Evolutionary conservation across 1,140 invertebrate species (phyloP).

Genomic region (Hyphantria cunea): DNA sequence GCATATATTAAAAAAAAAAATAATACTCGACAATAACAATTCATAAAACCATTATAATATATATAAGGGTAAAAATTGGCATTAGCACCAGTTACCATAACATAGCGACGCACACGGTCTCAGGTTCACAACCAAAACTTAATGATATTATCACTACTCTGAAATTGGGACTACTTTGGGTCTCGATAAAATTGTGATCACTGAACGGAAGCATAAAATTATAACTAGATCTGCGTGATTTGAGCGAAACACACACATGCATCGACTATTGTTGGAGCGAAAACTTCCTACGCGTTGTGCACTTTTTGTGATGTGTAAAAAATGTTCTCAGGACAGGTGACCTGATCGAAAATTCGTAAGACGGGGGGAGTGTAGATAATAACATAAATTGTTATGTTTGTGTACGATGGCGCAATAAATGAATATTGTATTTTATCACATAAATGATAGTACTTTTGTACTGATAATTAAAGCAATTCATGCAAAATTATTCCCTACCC

Average conservation of each 20-base stretch:
- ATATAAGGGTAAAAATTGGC: constrained; percentile 54
- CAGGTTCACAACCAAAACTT: constrained; percentile 78
- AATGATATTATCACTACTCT: constrained; percentile 77
- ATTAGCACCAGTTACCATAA: constrained; percentile 65
- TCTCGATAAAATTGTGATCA: constrained; percentile 48
- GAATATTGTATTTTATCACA: too few species aligned
- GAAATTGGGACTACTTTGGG: constrained; percentile 72
- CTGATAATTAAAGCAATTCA: too few species aligned
- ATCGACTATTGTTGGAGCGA: constrained; percentile 61
- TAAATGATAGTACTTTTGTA: too few species aligned
- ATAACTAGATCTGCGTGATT: constrained; percentile 51
- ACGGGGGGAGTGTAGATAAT: too few species aligned
- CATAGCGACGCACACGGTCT: constrained; percentile 52
- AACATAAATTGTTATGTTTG: too few species aligned
- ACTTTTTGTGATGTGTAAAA: too few species aligned
- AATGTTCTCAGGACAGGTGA: too few species aligned
- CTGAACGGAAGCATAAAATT: constrained; percentile 49
- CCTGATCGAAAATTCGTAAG: too few species aligned
- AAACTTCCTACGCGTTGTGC: too few species aligned
- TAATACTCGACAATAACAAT: constrained; percentile 73
- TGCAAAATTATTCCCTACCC: too few species aligned
- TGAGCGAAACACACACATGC: constrained; percentile 64
- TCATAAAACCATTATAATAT: constrained; percentile 64
- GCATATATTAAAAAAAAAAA: constrained; percentile 57
- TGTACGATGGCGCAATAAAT: too few species aligned